phyloP scores from a whole-genome alignment of 2,113 vertebrate genomes.

The Anoplopoma fimbria region DNA sequence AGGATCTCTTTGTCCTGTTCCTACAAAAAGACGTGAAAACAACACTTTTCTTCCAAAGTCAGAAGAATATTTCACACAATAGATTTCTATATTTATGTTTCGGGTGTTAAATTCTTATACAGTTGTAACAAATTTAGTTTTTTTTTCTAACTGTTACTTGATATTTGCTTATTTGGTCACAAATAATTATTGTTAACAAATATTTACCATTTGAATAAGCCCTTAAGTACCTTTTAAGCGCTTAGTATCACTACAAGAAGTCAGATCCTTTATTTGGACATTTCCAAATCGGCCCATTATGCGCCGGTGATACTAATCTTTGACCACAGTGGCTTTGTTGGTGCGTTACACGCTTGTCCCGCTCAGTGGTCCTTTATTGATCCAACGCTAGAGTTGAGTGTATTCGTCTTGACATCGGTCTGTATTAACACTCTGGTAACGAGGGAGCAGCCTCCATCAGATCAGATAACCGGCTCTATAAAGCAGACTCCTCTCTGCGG shows the following conservation, averaged over 20 bases:
- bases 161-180: background rate
- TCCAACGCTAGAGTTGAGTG: conserved; percentile 78
- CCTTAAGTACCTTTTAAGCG: background rate
- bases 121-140: background rate
- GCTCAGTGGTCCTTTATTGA: conserved; percentile 80
- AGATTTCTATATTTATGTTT: background rate
- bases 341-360: conserved; percentile 54
- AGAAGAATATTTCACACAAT: background rate
- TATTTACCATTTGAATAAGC: background rate
- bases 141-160: background rate
- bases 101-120: background rate
- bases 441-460: conserved; percentile 80
- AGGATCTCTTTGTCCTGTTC: background rate
- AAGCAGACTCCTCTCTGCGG: conserved; percentile 78
- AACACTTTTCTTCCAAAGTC: background rate
- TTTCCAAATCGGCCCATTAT: conserved; percentile 40
- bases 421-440: conserved; percentile 85
- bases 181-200: background rate
- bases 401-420: conserved; percentile 86
- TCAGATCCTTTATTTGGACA: conserved; percentile 40
- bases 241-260: background rate
- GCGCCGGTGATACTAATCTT: conserved; percentile 63
- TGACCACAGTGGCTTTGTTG: conserved; percentile 72
- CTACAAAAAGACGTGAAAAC: background rate
- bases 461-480: conserved; percentile 82